Percentiles rank a stretch among this genome's conserved stretches.
These are phyloP conservation scores for Forbesichthys agassizii DNA, from an alignment of 2,113 vertebrate genomes.

Conservation along the genomic window DNA sequence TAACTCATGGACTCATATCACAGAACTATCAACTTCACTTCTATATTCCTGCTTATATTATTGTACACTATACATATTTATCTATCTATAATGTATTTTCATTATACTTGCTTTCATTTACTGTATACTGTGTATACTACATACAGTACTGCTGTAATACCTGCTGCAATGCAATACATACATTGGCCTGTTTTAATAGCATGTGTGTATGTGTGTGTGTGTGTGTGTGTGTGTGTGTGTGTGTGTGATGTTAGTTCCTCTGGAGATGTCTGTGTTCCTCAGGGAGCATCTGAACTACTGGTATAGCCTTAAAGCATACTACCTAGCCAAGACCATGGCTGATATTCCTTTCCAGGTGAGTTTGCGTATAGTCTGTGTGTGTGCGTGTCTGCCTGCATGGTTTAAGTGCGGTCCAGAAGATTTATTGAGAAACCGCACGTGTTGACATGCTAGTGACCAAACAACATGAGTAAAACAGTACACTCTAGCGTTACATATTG, in stretches of 20 bases:
- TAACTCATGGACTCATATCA: too few relatives aligned
- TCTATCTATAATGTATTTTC: too few relatives aligned
- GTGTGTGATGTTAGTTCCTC: constrained; percentile 80
- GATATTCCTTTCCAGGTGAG: constrained; percentile 97
- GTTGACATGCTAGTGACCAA: background rate
- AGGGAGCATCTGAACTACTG: constrained; percentile 97
- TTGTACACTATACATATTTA: too few relatives aligned
- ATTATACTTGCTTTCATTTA: too few relatives aligned
- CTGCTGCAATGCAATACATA: too few relatives aligned
- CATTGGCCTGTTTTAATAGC: background rate
- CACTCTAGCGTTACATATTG: constrained; percentile 11
- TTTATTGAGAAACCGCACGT: background rate
- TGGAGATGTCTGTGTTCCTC: constrained; percentile 94
- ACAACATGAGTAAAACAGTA: background rate
- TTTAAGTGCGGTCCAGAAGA: background rate
- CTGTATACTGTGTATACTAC: too few relatives aligned
- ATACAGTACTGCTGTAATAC: too few relatives aligned
- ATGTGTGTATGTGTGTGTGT: background rate
- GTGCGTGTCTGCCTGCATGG: background rate
- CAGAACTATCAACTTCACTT: too few relatives aligned
- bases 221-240: background rate
- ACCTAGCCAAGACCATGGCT: constrained; percentile 96
- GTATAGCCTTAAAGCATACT: constrained; percentile 98
- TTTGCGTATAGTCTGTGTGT: background rate
- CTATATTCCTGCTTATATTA: too few relatives aligned